Evolutionary conservation across 2,888 invertebrate species (phyloP), one percentile per base, ranked within the genome.

Genomic region (Pristionchus exspectatus): DNA sequence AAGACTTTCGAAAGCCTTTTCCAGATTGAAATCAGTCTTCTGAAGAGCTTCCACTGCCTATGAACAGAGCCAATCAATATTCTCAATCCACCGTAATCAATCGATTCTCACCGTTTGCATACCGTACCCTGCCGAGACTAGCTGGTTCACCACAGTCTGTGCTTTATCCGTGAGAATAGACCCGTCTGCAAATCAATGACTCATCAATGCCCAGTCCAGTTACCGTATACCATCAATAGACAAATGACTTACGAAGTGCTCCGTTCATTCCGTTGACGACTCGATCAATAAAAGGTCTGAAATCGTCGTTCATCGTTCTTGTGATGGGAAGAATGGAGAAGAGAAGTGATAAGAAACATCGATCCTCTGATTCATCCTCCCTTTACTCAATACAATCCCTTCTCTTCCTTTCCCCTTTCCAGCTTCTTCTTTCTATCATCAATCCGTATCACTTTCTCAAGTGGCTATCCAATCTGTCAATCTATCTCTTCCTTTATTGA

Each of bases 401-500:
- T 24, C 44, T 50, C 21, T n/a, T 24, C 24, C 38, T 33, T 72
- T 30, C 44, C 24, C 44, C 77, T 77, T 44, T 24, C 21, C 44
- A 77, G 38, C 74, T 74, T 24, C 30, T 74, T 74, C 33, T 33
- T 44, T 24, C 77, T n/a, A 21, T 77, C 77, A 72, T 44, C 77
- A 44, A 38, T 77, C 77, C 44, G 77, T 77, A 77, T 77, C 77
- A 77, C 77, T 44, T n/a, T 77, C 77, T 77, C 77, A 77, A 77
- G 77, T 77, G 77, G 77, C 77, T 21, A 44, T 44, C 44, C 77
- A 44, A 77, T 77, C 77, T 77, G 77, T 77, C 77, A 38, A 77
- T 77, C 77, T 50, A 50, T 77, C 77, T 44, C 30, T 72, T 44
- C 33, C 72, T 72, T 77, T 77, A 77, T 77, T 77, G 77, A 77